A percentile compares a stretch with the other conserved stretches of the same genome.
phyloP scores from a whole-genome alignment of 35 echinoderm and acorn worm species.

The Ophiothrix spiculata region DNA sequence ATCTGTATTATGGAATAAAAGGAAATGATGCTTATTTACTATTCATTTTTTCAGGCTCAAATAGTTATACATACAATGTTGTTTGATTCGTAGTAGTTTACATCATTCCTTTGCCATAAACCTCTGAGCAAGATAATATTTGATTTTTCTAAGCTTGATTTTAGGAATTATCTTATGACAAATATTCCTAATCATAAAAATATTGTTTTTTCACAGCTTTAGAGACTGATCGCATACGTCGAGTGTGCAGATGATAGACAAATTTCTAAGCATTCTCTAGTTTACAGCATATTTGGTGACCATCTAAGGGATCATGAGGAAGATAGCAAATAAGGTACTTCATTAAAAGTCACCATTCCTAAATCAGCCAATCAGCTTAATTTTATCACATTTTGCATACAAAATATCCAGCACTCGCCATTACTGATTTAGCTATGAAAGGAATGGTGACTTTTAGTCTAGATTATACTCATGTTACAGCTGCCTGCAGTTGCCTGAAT shows the following conservation, averaged over 20 bases:
- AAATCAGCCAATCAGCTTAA: background rate
- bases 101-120: background rate
- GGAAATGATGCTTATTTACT: background rate
- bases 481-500: too few relatives aligned
- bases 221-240: background rate
- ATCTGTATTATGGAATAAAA: slow-evolving; percentile 38
- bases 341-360: background rate
- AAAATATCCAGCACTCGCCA: too few relatives aligned
- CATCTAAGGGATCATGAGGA: background rate
- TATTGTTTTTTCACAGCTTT: background rate
- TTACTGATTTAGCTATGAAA: too few relatives aligned
- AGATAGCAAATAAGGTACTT: background rate
- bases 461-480: too few relatives aligned
- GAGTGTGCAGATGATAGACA: too few relatives aligned
- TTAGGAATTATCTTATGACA: background rate
- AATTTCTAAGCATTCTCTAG: too few relatives aligned
- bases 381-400: too few relatives aligned
- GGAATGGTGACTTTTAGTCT: too few relatives aligned
- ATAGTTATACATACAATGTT: too few relatives aligned
- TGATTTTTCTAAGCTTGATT: background rate
- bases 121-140: background rate
- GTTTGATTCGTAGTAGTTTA: background rate
- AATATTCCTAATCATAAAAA: background rate
- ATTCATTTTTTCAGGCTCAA: background rate
- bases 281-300: too few relatives aligned